Base-by-base conservation (phyloP, 2,888 invertebrate genomes). In the Amiota communis region DNA sequence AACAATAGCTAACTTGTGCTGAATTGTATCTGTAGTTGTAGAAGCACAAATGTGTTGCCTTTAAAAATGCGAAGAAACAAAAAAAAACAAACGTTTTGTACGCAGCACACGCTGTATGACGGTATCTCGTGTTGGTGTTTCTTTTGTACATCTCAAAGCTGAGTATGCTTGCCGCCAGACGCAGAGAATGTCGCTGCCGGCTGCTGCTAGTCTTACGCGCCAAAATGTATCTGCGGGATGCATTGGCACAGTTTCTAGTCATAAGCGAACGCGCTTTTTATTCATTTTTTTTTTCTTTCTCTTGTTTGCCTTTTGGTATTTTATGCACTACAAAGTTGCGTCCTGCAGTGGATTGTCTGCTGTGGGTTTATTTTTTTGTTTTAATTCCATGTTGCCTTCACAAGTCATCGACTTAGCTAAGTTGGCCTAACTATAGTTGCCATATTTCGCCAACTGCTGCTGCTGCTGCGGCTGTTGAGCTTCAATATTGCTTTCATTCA, bases 151-250 rank as follows among this genome's bases (percentile, higher is more conserved):
- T 36, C 17, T 49, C 20, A 65, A 9, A 10, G 65, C 13, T 65
- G 13, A 13, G 47, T 46, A 63, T 48, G 15, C 36, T 36, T 36
- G 36, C 36, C 8, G 36, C 36, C 36, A 36, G 36, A 36, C 36
- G 36, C 36, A 6, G 36, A 36, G 36, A 36, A 36, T 36, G 36
- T 6, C 36, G 36, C 36, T 6, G 36, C 8, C 36, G 36, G 20
- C 48, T n/a, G 64, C 64, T 64, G 64, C 64, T 46, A 15, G 64
- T 64, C 8, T 65, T 65, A 65, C 65, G 65, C 65, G 65, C 65
- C 48, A 48, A 63, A 65, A 65, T 36, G 49, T 65, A 65, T 17
- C 65, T 65, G 48, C 12, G n/a, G n/a, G 63, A 23, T 23, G 36
- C 63, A 20, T 63, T 63, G 20, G 53, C 59, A 59, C 59, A 59